phyloP scores from a whole-genome alignment of 2,113 vertebrate species.

The Neodon shergylaensis region DNA sequence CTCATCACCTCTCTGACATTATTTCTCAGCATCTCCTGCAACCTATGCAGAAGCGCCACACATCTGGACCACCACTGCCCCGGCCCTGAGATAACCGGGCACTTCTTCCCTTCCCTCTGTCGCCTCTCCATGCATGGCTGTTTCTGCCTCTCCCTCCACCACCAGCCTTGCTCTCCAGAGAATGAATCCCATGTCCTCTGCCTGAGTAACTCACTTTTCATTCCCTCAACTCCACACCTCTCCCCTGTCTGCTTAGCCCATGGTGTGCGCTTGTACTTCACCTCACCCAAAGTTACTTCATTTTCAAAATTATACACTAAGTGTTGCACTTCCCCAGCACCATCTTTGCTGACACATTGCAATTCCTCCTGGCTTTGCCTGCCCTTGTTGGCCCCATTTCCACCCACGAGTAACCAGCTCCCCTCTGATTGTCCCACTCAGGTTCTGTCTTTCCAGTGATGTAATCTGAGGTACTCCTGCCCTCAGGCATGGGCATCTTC shows the following conservation, averaged over 20 bases:
- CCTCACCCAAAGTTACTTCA: not conserved
- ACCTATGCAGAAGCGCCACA: not conserved
- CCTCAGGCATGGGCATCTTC: not conserved
- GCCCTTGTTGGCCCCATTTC: not conserved
- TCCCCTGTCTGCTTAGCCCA: not conserved
- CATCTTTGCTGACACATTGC: not conserved
- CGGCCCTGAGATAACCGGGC: too few relatives aligned
- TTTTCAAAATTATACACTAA: not conserved
- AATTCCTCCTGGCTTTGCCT: not conserved
- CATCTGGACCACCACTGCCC: not conserved
- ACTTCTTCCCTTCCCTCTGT: too few relatives aligned
- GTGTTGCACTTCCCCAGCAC: not conserved
- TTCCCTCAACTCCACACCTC: not conserved
- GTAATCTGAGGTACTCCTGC: not conserved
- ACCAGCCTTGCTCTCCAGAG: not conserved
- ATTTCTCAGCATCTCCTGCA: not conserved
- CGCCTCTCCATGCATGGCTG: not conserved
- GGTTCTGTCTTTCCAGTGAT: not conserved
- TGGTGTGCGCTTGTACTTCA: not conserved
- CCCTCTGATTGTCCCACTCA: not conserved
- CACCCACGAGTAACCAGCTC: not conserved
- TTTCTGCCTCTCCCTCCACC: not conserved
- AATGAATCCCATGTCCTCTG: not conserved
- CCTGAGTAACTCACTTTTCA: rapidly evolving
- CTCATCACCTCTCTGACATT: not conserved